phyloP scores from a whole-genome alignment of 2,888 invertebrate species.

The Andrena praecox region DNA sequence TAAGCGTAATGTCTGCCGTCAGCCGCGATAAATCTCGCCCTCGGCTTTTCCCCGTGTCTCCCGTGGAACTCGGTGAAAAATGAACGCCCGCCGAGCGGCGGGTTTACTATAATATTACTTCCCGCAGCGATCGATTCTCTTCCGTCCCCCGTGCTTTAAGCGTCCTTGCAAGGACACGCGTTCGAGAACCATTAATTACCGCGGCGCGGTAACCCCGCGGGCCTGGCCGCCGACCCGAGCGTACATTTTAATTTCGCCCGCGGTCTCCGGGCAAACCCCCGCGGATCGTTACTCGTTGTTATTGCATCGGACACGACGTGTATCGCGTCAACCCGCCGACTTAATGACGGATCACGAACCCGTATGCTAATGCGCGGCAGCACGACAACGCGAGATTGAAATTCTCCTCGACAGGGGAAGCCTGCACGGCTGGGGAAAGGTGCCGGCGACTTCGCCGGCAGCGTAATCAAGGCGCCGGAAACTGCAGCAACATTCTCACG shows the following conservation, averaged over 20 bases:
- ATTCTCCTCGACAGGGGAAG: neutral
- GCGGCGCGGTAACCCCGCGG: neutral
- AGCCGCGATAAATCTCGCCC: constrained; percentile 28
- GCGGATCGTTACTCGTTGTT: constrained; percentile 12
- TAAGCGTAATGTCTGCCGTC: constrained; percentile 26
- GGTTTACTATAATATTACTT: constrained; percentile 23
- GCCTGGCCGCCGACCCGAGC: neutral
- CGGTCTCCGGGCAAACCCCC: neutral
- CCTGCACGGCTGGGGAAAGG: neutral
- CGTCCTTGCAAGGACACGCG: constrained; percentile 1
- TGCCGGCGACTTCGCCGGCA: neutral
- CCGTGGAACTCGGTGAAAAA: constrained; percentile 25
- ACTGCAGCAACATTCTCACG: no score
- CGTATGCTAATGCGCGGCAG: constrained; percentile 33
- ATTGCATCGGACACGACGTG: neutral
- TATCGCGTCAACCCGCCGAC: constrained; percentile 9
- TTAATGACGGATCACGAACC: constrained; percentile 38
- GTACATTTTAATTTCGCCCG: constrained; percentile 26
- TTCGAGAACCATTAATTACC: constrained; percentile 29
- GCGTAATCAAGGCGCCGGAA: no score
- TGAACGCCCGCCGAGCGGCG: neutral
- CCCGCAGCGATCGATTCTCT: neutral
- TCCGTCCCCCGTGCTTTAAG: neutral
- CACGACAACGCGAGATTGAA: constrained; percentile 4
- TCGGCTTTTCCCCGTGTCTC: neutral